Evolutionary conservation across 2,797 vertebrate genomes (phyloP).

Genomic region (Cottoperca gobio): DNA sequence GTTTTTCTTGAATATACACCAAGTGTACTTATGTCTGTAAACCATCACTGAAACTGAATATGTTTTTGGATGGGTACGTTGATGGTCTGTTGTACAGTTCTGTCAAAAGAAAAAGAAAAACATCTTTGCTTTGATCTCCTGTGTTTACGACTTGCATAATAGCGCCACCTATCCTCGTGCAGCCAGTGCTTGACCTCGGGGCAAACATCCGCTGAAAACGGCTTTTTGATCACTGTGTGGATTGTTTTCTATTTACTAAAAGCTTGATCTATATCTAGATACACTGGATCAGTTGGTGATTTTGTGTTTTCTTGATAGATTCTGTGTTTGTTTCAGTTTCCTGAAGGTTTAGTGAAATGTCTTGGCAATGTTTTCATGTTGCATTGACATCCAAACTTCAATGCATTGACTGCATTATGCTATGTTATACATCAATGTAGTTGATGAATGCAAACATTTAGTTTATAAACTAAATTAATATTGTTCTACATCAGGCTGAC

Average conservation of each 20-base stretch:
- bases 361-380: conserved; percentile 32
- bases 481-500: conserved; percentile 5
- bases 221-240: conserved; percentile 75
- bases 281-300: conserved; percentile 68
- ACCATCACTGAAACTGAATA: conserved; percentile 61
- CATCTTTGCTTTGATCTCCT: conserved; percentile 34
- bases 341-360: conserved; percentile 34
- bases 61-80: conserved; percentile 41
- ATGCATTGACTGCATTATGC: conserved; percentile 38
- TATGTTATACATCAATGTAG: conserved; percentile 30
- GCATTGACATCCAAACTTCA: conserved; percentile 51
- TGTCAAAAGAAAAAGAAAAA: conserved; percentile 22
- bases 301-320: conserved; percentile 51
- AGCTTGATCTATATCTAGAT: conserved; percentile 60
- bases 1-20: conserved; percentile 64
- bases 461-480: conserved; percentile 39
- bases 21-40: conserved; percentile 84
- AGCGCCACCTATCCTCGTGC: conserved; percentile 47
- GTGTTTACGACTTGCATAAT: conserved; percentile 30
- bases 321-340: conserved; percentile 46
- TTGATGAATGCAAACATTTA: conserved; percentile 37
- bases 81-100: conserved; percentile 36
- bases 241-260: conserved; percentile 65
- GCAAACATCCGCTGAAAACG: conserved; percentile 43
- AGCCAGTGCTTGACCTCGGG: conserved; percentile 52